Percentiles rank a stretch among this genome's conserved stretches.
phyloP scores from a whole-genome alignment of 1,140 invertebrate genomes.

The Bombus sylvicola region DNA sequence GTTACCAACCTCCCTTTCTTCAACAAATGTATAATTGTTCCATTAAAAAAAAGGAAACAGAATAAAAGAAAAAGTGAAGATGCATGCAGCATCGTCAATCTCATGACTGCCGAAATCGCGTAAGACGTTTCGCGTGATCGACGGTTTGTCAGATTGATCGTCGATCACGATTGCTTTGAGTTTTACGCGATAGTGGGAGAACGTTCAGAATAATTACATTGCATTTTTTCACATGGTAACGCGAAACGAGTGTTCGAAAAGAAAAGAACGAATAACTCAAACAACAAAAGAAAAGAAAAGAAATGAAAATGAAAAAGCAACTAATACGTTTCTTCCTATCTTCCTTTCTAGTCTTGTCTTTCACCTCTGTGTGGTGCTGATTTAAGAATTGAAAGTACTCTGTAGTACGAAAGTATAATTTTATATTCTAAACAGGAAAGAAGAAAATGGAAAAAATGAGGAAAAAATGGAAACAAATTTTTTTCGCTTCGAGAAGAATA shows the following conservation, averaged over 20 bases:
- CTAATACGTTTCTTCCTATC: constrained; percentile 56
- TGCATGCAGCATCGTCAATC: constrained; percentile 28
- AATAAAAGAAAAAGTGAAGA: not conserved
- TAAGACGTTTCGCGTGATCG: not conserved
- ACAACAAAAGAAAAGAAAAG: not conserved
- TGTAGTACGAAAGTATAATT: constrained; percentile 46
- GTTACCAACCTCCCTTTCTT: constrained; percentile 26
- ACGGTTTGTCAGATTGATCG: not conserved
- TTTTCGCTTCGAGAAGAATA: not conserved
- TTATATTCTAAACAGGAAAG: constrained; percentile 23
- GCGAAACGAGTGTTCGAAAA: not conserved
- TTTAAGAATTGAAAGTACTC: constrained; percentile 56
- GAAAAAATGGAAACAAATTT: not conserved
- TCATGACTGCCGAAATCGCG: constrained; percentile 40
- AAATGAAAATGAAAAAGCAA: constrained; percentile 14
- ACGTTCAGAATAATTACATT: constrained; percentile 34
- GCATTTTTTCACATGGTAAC: constrained; percentile 33
- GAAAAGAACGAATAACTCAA: constrained; percentile 8
- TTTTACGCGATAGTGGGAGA: not conserved
- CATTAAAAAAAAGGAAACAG: not conserved
- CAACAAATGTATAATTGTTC: not conserved
- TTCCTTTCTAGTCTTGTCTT: constrained; percentile 68
- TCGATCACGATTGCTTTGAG: constrained; percentile 1
- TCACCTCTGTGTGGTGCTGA: constrained; percentile 62
- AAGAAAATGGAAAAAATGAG: not conserved